A percentile compares a stretch with the other conserved stretches of the same genome.
phyloP scores from a whole-genome alignment of 1,140 invertebrate species.

The Papilio xuthus region DNA sequence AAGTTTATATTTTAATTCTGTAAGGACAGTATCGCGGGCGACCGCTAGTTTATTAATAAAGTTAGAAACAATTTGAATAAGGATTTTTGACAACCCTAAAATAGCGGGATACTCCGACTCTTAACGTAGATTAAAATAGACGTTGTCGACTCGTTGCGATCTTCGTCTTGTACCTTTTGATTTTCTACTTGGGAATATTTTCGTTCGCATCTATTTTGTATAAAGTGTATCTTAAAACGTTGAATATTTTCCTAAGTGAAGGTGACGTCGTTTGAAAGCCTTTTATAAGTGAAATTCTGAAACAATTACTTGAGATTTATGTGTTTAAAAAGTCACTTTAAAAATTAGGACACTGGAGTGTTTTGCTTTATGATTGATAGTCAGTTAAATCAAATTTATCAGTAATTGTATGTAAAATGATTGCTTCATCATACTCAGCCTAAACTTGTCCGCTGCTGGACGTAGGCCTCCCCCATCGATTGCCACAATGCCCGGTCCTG shows the following conservation, averaged over 20 bases:
- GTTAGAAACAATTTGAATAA: not conserved
- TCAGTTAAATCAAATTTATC: not conserved
- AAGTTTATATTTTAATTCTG: too few species aligned
- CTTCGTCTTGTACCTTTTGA: not conserved
- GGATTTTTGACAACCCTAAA: constrained; percentile 3
- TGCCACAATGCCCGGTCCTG: too few species aligned
- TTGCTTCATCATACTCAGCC: too few species aligned
- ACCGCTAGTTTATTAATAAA: not conserved
- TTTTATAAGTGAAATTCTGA: not conserved
- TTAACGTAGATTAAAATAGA: constrained; percentile 24
- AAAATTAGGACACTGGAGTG: not conserved
- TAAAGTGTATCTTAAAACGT: not conserved
- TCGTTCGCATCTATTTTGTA: constrained; percentile 7
- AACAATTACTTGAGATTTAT: not conserved
- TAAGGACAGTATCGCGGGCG: too few species aligned
- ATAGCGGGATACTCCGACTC: not conserved
- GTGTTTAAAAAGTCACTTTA: not conserved
- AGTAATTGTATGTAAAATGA: not conserved
- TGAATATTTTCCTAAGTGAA: not conserved
- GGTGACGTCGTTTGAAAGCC: not conserved
- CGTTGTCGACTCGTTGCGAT: constrained; percentile 16
- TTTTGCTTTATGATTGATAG: not conserved
- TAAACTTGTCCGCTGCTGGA: too few species aligned
- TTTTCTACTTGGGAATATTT: constrained; percentile 8
- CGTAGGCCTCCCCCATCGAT: too few species aligned